Percentiles rank a stretch among this genome's conserved stretches.
These are phyloP conservation scores for Onychomys arenicola DNA, from an alignment of 2,797 vertebrate species.

Conservation along the genomic window DNA sequence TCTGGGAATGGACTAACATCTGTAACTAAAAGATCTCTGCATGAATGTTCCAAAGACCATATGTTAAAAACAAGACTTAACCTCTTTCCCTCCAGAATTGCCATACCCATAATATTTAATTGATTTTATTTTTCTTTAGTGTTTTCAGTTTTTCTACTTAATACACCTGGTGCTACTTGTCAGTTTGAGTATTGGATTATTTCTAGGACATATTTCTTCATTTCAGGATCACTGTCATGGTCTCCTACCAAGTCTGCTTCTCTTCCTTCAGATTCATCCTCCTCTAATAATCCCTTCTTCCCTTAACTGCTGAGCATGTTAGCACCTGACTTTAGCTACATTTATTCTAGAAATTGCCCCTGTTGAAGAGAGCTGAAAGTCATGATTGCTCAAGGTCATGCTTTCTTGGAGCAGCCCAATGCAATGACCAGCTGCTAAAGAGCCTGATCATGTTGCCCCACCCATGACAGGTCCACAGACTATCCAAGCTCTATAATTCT, in stretches of 20 bases:
- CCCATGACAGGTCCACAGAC: neutral
- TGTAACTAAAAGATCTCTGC: neutral
- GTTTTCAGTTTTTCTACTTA: constrained; percentile 43
- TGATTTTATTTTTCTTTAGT: neutral
- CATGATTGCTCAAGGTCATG: neutral
- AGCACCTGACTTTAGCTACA: neutral
- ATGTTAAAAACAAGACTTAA: constrained; percentile 6
- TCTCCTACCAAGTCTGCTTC: neutral
- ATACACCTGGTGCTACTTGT: neutral
- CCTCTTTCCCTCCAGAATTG: constrained; percentile 4
- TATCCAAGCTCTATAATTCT: neutral
- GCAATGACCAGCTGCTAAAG: neutral
- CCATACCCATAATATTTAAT: neutral
- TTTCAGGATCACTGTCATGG: neutral
- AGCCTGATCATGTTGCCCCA: neutral
- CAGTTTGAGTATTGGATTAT: neutral
- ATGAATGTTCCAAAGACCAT: neutral
- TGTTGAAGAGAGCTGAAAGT: neutral
- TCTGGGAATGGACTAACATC: neutral
- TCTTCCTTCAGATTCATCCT: constrained; percentile 10
- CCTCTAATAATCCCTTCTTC: neutral
- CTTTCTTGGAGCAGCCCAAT: neutral
- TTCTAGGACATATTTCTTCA: constrained; percentile 33
- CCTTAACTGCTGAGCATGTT: neutral
- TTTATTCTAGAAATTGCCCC: neutral